Percentiles rank a stretch among this genome's conserved stretches.
These are phyloP conservation scores for Spisula solida DNA, from an alignment of 2,888 invertebrate genomes.

Conservation along the genomic window DNA sequence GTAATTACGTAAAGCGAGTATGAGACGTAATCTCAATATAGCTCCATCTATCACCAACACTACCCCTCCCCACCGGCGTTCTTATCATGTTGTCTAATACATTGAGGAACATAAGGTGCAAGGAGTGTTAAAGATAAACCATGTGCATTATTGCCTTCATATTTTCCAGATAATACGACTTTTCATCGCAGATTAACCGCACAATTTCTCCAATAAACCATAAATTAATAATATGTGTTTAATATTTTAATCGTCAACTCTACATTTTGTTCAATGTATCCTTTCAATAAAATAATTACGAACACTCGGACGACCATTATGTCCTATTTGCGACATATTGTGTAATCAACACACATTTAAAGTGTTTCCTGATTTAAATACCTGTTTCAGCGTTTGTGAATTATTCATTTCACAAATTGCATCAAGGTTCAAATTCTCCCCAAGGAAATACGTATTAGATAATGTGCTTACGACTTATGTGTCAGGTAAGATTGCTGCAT, in stretches of 20 bases:
- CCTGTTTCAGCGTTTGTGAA: no score
- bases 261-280: no score
- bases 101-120: neutral
- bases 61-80: neutral
- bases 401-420: no score
- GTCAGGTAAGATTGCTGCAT: neutral
- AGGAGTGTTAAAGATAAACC: neutral
- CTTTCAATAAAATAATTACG: no score
- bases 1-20: neutral
- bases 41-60: neutral
- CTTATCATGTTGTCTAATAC: constrained; percentile 9
- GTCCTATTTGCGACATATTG: no score
- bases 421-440: neutral
- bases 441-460: neutral
- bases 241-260: no score
- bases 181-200: neutral
- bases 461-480: neutral
- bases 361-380: no score
- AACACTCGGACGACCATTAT: no score
- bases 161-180: neutral
- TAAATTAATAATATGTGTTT: no score
- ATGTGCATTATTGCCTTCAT: neutral
- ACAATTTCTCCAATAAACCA: no score
- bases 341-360: no score
- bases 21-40: neutral